Conservation (phyloP, 2,888 invertebrate genomes). For the Tetropium fuscum region DNA sequence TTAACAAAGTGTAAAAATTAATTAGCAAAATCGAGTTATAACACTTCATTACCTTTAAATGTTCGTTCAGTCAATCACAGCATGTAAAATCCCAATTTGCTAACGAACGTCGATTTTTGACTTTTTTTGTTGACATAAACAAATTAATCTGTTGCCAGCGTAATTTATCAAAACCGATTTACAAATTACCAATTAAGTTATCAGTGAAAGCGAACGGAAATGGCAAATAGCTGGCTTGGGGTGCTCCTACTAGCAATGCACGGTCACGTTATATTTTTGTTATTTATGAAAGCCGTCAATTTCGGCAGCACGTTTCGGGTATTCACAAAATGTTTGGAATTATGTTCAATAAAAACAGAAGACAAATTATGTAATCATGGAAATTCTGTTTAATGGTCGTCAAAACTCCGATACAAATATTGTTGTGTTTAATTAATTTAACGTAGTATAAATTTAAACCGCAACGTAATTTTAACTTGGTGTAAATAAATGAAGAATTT, state of each 20-base stretch:
- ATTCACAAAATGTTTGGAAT: constrained; percentile 12
- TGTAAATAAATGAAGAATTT: too few relatives aligned
- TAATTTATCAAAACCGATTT: constrained; percentile 50
- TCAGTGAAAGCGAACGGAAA: constrained; percentile 39
- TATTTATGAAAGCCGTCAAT: constrained; percentile 30
- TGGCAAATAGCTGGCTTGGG: constrained; percentile 38
- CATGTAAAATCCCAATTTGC: constrained; percentile 12
- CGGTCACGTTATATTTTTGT: constrained; percentile 39
- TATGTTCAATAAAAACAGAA: constrained; percentile 8
- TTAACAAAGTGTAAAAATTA: constrained; percentile 30
- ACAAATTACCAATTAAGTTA: constrained; percentile 51
- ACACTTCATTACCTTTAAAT: constrained; percentile 28
- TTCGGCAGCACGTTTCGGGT: constrained; percentile 12
- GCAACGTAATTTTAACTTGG: too few relatives aligned
- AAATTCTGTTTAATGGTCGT: not conserved
- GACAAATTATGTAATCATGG: not conserved
- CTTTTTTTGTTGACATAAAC: constrained; percentile 35
- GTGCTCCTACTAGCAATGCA: constrained; percentile 38
- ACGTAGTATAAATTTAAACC: too few relatives aligned
- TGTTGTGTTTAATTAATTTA: too few relatives aligned
- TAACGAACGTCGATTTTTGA: constrained; percentile 19
- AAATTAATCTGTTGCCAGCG: constrained; percentile 49
- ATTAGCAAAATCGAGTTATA: constrained; percentile 30
- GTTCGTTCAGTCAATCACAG: constrained; percentile 26
- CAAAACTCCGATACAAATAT: too few relatives aligned